A percentile compares a stretch with the other conserved stretches of the same genome.
Evolutionary conservation across 2,888 invertebrate genomes (phyloP).

Genomic region (Athalia circularis): DNA sequence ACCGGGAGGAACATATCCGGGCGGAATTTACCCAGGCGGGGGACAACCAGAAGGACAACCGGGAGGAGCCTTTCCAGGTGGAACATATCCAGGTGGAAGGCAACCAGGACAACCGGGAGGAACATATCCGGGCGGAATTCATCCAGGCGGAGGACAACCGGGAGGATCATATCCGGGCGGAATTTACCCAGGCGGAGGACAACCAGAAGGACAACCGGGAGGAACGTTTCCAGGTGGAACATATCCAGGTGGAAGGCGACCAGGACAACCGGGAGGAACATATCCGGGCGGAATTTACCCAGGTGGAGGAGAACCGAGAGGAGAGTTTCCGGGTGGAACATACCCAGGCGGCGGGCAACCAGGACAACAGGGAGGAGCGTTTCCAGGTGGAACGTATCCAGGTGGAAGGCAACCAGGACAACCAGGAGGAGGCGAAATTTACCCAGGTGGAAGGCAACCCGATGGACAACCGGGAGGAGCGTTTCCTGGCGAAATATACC

Average conservation of each 20-base stretch:
- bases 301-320: too few relatives aligned
- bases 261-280: conserved; percentile 42
- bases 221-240: conserved; percentile 45
- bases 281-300: conserved; percentile 45
- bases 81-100: conserved; percentile 43
- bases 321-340: conserved; percentile 50
- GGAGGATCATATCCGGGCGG: conserved; percentile 35
- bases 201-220: too few relatives aligned
- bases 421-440: too few relatives aligned
- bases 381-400: conserved; percentile 49
- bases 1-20: conserved; percentile 52
- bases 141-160: too few relatives aligned
- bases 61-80: conserved; percentile 35
- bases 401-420: conserved; percentile 43
- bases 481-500: background rate
- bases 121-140: conserved; percentile 27
- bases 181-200: conserved; percentile 11
- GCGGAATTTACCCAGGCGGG: conserved; percentile 43
- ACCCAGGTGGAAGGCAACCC: too few relatives aligned
- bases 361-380: too few relatives aligned
- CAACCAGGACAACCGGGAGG: conserved; percentile 45
- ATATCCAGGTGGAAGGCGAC: too few relatives aligned
- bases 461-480: conserved; percentile 41
- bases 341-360: too few relatives aligned
- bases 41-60: conserved; percentile 44